Evolutionary conservation across 1,140 invertebrate genomes (phyloP), one percentile per base, ranked within the genome.

Genomic region (Drosophila fuyamai): DNA sequence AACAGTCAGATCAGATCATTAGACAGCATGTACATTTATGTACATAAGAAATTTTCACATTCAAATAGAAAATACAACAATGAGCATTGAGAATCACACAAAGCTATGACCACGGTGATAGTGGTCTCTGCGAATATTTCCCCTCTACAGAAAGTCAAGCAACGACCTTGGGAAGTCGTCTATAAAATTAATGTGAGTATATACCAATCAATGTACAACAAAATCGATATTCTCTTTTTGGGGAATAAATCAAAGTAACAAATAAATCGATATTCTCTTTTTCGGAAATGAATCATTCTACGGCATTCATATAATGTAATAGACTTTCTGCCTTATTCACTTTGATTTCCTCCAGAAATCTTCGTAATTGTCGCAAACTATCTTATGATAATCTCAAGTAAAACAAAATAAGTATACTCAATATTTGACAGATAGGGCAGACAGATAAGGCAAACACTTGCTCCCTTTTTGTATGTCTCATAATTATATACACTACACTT

Each of bases 101-200:
- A 65, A 46, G n/a, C 61, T 32, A 61, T 61, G 40, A 65, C 16
- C 40, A 29, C 12, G 1, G 43, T 47, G n/a, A 9, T 10, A 12
- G 44, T 16, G 44, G 18, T 1, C 10, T 9, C 18, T 47, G 58
- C 40, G 56, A 46, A 61, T 32, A 32, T 23, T 53, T 38, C 55
- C 32, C 38, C 56, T 36, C 56, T 27, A 36, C 41, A 44, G 18
- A 65, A 65, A 61, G 56, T 46, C 61, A 61, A 61, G 56, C 56
- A 65, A 65, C 61, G 61, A 65, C 61, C 61, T 65, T 62, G 61
- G 58, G 29, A 65, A 43, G 56, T 43, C 61, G 61, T 36, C 57
- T 61, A 65, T 65, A 61, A 59, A 60, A 65, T 65, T 57, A 32
- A 6, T 60, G n/a, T 16, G 51, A 8, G 36, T 57, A 27, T 16